Percentiles rank a stretch among this genome's conserved stretches.
Evolutionary conservation across 2,888 invertebrate species (phyloP).

Genomic region (Cremastobaeus sp.): DNA sequence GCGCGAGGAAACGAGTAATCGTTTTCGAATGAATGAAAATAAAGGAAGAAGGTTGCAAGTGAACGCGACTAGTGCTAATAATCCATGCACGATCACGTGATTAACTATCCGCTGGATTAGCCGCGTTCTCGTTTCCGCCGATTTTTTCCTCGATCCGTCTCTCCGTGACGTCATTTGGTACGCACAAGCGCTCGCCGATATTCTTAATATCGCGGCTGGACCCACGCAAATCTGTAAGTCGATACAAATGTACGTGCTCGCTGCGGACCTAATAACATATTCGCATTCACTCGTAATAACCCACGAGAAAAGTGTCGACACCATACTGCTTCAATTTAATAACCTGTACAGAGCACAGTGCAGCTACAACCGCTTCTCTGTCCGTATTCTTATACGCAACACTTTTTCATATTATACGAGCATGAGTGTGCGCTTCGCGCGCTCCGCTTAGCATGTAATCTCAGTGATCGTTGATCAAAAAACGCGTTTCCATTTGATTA

Average conservation of each 20-base stretch:
- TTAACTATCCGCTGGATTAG: conserved; percentile 27
- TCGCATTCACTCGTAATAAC: conserved; percentile 40
- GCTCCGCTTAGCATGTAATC: too few species aligned
- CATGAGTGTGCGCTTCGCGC: too few species aligned
- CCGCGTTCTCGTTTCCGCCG: conserved; percentile 42
- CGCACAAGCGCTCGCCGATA: conserved; percentile 20
- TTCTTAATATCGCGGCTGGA: conserved; percentile 28
- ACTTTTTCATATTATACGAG: too few species aligned
- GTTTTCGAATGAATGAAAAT: background rate
- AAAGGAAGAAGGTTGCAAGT: background rate
- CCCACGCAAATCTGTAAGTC: conserved; percentile 49
- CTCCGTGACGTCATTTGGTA: conserved; percentile 37
- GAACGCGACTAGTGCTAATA: conserved; percentile 3
- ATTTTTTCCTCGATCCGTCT: conserved; percentile 34
- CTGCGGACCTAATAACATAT: conserved; percentile 39
- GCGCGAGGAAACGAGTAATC: background rate
- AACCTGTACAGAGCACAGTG: too few species aligned
- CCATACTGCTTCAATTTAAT: conserved; percentile 6
- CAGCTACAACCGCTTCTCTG: too few species aligned
- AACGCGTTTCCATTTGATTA: too few species aligned
- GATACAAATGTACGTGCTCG: conserved; percentile 30
- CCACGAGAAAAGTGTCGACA: conserved; percentile 43
- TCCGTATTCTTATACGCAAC: too few species aligned
- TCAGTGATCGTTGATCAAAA: too few species aligned
- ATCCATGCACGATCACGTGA: conserved; percentile 35